Evolutionary conservation across 2,113 vertebrate genomes (phyloP), one percentile per base, ranked within the genome.

Genomic region (Gnathonemus echidnorhynchus): DNA sequence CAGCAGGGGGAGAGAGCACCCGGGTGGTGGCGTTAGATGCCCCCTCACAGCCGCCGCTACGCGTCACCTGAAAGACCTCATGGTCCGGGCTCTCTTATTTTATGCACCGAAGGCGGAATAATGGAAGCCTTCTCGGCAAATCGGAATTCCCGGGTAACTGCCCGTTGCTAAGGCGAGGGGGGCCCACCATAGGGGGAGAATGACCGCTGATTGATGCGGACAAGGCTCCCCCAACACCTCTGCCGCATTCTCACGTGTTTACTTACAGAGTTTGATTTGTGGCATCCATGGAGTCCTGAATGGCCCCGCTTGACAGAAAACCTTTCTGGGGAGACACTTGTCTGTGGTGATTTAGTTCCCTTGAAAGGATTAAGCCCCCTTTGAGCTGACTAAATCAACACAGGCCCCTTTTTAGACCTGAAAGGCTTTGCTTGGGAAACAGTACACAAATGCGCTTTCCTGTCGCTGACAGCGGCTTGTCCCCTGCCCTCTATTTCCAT

Each of bases 311-410:
- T 97, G 97, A 97, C 97, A 96, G 97, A 96, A 96, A 96, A 95
- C 92, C 95, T 98, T 97, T 97, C 96, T 97, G 96, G 95, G 3
- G 90, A 95, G 95, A 94, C 95, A 94, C 96, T 97, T 95, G 97
- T 96, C 95, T 95, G 94, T 95, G 95, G 95, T 96, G 97, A 97
- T 97, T 98, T 97, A 97, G 96, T 97, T 97, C 96, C 96, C 97
- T 96, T 97, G 97, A 98, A 98, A 98, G 97, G 97, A 98, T 98
- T 98, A 98, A 94, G 96, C 93, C 94, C 95, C 96, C 95, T 98
- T 98, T 99, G 97, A 98, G 95, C 93, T 90, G 93, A 95, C 95
- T 97, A 98, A 98, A 98, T 97, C 97, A 99, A 99, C 98, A 99
- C 92, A 94, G 95, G 95, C 94, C 96, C 96, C 95, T 94, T 94